phyloP scores from a whole-genome alignment of 2,888 invertebrate genomes.

The Thecophora atra region DNA sequence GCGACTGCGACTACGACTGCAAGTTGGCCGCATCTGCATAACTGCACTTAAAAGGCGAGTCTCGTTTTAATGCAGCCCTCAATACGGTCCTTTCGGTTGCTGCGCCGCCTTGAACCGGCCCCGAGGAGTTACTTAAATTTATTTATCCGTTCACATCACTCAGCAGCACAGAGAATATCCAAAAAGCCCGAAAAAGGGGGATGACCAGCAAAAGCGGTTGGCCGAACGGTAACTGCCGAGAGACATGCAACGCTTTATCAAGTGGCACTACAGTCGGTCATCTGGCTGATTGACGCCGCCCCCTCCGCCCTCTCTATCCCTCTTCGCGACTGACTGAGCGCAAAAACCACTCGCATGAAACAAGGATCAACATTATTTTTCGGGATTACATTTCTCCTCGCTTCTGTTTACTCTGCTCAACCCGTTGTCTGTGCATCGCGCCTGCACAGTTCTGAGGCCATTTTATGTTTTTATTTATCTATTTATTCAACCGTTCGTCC shows the following conservation, averaged over 20 bases:
- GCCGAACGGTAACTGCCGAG: not conserved
- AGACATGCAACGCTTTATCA: not conserved
- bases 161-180: not conserved
- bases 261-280: too few species aligned
- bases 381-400: slow-evolving; percentile 22
- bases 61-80: not conserved
- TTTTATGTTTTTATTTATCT: slow-evolving; percentile 29
- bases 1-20: not conserved
- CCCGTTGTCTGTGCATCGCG: not conserved
- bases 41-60: slow-evolving; percentile 6
- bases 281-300: too few species aligned
- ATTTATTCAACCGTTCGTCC: slow-evolving; percentile 33
- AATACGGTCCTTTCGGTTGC: not conserved
- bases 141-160: slow-evolving; percentile 3
- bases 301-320: too few species aligned
- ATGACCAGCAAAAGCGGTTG: too few species aligned
- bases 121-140: not conserved
- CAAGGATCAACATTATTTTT: slow-evolving; percentile 4
- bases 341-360: not conserved
- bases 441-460: not conserved
- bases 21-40: slow-evolving; percentile 7
- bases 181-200: too few species aligned
- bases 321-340: too few species aligned
- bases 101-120: not conserved
- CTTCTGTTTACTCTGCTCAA: slow-evolving; percentile 26